phyloP scores from a whole-genome alignment of 2,888 invertebrate genomes.

The Epinotia nisella region DNA sequence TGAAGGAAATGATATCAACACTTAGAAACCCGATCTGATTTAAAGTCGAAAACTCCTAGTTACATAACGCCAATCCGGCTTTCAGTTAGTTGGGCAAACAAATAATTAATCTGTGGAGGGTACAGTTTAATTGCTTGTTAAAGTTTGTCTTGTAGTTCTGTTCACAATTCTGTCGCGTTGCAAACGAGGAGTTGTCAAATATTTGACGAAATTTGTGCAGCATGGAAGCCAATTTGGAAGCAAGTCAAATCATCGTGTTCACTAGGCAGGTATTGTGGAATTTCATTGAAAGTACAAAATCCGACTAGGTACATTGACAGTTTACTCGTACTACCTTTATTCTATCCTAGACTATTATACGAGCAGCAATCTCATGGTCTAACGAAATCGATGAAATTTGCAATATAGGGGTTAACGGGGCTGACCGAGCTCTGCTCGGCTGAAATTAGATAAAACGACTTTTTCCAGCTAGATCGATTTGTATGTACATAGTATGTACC shows the following conservation, averaged over 20 bases:
- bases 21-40: background rate
- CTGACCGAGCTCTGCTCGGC: too few relatives aligned
- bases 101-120: constrained; percentile 78
- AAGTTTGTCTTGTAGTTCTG: constrained; percentile 68
- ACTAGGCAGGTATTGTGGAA: background rate
- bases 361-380: too few relatives aligned
- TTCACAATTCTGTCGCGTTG: constrained; percentile 24
- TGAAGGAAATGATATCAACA: background rate
- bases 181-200: constrained; percentile 38
- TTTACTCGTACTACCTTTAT: too few relatives aligned
- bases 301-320: too few relatives aligned
- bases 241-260: background rate
- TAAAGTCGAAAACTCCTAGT: constrained; percentile 50
- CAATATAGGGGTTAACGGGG: too few relatives aligned
- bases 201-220: constrained; percentile 22
- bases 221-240: constrained; percentile 21
- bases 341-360: too few relatives aligned
- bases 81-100: constrained; percentile 74
- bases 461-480: too few relatives aligned
- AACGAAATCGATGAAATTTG: too few relatives aligned
- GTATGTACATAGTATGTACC: too few relatives aligned
- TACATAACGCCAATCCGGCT: constrained; percentile 56
- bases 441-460: too few relatives aligned
- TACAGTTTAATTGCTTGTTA: constrained; percentile 80
- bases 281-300: background rate